A percentile compares a stretch with the other conserved stretches of the same genome.
These are phyloP conservation scores for Psittacara wagleri DNA, from an alignment of 2,113 vertebrate genomes.

Conservation along the genomic window DNA sequence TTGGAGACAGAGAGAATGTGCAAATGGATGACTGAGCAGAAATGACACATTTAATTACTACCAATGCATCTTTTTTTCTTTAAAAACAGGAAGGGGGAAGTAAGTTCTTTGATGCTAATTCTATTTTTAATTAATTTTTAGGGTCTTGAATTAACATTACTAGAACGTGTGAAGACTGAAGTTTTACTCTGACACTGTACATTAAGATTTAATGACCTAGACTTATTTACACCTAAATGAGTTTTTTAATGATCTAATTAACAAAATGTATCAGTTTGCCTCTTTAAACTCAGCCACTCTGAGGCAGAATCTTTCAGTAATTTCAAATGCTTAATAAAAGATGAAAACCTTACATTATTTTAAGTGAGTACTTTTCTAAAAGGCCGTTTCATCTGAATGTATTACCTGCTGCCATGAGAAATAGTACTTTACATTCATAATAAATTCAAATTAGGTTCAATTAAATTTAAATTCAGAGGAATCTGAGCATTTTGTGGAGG, in stretches of 20 bases:
- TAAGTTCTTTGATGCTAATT: constrained; percentile 20
- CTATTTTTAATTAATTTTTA: constrained; percentile 59
- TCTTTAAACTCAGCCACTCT: constrained; percentile 57
- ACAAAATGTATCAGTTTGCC: constrained; percentile 67
- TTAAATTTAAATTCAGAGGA: background rate
- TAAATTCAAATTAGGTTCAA: background rate
- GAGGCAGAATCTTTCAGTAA: constrained; percentile 51
- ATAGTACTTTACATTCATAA: background rate
- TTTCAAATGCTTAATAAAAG: constrained; percentile 69
- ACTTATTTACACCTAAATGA: constrained; percentile 78
- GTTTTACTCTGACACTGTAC: constrained; percentile 6
- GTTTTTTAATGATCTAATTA: constrained; percentile 74
- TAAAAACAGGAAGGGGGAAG: background rate
- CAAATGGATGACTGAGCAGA: background rate
- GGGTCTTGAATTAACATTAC: constrained; percentile 20
- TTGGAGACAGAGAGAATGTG: background rate
- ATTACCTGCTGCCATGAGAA: background rate
- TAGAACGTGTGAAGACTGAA: background rate
- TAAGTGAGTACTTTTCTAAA: background rate
- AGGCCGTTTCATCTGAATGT: background rate
- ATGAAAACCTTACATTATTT: constrained; percentile 62
- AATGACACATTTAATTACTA: background rate
- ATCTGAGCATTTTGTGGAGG: background rate
- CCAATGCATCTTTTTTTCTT: background rate
- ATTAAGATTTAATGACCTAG: constrained; percentile 71